phyloP scores from a whole-genome alignment of 1,140 invertebrate genomes.

The Brachionus sp. region DNA sequence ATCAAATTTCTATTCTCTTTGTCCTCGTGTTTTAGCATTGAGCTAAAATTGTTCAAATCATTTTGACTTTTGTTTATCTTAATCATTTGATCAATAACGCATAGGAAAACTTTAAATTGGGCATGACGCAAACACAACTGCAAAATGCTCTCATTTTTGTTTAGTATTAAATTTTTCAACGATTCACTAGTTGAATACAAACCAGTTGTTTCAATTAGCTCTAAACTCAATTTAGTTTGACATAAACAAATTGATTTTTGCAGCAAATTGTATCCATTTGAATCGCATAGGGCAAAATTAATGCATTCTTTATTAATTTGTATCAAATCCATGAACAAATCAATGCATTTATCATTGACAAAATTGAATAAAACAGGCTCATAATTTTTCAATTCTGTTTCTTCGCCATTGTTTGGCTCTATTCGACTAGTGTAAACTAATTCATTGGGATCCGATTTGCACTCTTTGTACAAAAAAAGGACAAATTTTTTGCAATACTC shows the following conservation, averaged over 20 bases:
- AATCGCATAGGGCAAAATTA: background rate
- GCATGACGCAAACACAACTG: background rate
- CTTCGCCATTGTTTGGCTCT: background rate
- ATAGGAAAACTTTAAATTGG: background rate
- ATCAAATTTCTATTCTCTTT: background rate
- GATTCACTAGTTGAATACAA: background rate
- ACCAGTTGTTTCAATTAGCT: background rate
- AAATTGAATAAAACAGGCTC: background rate
- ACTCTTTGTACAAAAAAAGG: conserved; percentile 37
- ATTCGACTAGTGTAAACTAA: background rate
- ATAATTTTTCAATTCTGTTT: background rate
- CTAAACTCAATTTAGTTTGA: background rate
- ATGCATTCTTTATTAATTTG: background rate
- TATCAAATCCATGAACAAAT: background rate
- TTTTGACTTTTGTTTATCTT: background rate
- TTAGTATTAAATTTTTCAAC: background rate
- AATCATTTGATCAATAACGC: background rate
- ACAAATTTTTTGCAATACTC: conserved; percentile 8
- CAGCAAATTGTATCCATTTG: background rate
- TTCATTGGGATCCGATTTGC: conserved; percentile 23
- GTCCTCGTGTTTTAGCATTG: background rate
- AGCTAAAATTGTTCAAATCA: background rate
- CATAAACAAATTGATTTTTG: background rate
- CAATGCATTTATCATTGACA: background rate
- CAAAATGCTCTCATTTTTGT: conserved; percentile 17